Evolutionary conservation across 1,140 invertebrate species (phyloP), one percentile per base, ranked within the genome.

Genomic region (Drosophila kurseongensis): DNA sequence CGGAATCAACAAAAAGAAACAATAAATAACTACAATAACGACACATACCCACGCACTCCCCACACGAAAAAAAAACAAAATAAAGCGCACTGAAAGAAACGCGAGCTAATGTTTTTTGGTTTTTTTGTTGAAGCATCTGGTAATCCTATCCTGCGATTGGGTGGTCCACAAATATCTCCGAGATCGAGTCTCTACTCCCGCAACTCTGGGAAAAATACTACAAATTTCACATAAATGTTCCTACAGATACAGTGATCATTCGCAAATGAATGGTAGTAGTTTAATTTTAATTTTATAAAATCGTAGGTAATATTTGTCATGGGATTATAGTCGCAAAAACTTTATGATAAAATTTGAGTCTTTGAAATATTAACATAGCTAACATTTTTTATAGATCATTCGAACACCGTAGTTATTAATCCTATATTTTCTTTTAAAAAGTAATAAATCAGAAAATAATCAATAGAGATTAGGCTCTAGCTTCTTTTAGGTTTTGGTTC

Each of bases 1-100:
- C 69, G 52, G 78, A 75, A 68, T 73, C 75, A 40, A 35, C 60
- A 52, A 16, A 38, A 5, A 14, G 4, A 18, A 41, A 29, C 27
- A 62, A 35, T 6, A 23, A 67, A 27, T 16, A 45, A 23, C 16
- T 50, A 35, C n/a, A 66, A 40, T 13, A 44, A 13, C 8, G 23
- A 69, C 52, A 59, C 36, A 36, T 36, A 42, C 50, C 36, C 40
- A 57, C 54, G 36, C 40, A 59, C 58, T 41, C 35, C 27, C 14
- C 6, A 10, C 29, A 10, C 13, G 2, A 45, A 45, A 48, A 47
- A 6, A 8, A 38, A 9, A 13, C 8, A 38, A 38, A 12, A 35
- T 10, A 29, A 13, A 40, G 7, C 32, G n/a, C 18, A 47, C 23
- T 51, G 47, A 23, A 27, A 51, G 35, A 18, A 38, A 29, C 12